Conservation (phyloP, 2,888 invertebrate genomes). For the Galerucella pusilla region DNA sequence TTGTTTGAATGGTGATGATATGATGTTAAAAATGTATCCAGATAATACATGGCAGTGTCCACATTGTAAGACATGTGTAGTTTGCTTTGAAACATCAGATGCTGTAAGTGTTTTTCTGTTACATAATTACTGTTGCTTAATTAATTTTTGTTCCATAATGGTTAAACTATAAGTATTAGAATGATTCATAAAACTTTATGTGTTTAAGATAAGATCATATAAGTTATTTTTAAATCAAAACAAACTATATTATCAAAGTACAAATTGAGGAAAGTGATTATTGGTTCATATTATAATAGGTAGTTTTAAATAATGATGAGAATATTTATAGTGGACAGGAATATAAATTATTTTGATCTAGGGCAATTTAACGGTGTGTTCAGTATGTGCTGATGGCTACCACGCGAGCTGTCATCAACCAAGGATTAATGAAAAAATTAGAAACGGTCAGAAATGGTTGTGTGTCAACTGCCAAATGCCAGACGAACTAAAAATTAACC, state of each 20-base stretch:
- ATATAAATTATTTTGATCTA: slow-evolving; percentile 43
- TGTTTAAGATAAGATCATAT: too few relatives aligned
- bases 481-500: slow-evolving; percentile 61
- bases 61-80: slow-evolving; percentile 87
- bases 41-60: slow-evolving; percentile 88
- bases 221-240: too few relatives aligned
- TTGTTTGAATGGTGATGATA: slow-evolving; percentile 76
- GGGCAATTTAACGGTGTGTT: slow-evolving; percentile 66
- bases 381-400: slow-evolving; percentile 86
- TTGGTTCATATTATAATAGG: too few relatives aligned
- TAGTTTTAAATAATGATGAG: background rate
- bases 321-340: background rate
- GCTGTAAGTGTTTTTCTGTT: slow-evolving; percentile 69
- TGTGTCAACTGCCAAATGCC: slow-evolving; percentile 74
- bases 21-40: slow-evolving; percentile 72
- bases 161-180: background rate
- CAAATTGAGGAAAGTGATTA: too few relatives aligned
- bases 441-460: slow-evolving; percentile 76
- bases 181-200: too few relatives aligned
- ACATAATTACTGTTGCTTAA: background rate
- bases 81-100: slow-evolving; percentile 83
- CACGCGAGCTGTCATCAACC: slow-evolving; percentile 86
- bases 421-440: slow-evolving; percentile 69
- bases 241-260: too few relatives aligned
- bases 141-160: slow-evolving; percentile 10